Percentiles rank a stretch among this genome's conserved stretches.
Conservation (phyloP, 2,888 invertebrate species). For the Nephrotoma flavescens region DNA sequence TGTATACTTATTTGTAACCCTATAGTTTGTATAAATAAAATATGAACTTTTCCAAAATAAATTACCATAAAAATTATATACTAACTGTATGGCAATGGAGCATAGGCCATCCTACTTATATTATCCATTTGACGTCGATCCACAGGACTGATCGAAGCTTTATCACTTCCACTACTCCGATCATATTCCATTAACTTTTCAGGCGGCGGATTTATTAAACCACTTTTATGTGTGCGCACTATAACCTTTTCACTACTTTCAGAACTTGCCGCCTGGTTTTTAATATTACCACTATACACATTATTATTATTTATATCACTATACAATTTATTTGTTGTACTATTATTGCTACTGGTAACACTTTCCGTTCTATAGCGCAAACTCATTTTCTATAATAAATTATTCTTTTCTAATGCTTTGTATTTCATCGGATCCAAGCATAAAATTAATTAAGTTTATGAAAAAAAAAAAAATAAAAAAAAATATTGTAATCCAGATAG, state of each 20-base stretch:
- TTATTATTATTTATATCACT: background rate
- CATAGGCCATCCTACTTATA: slow-evolving; percentile 35
- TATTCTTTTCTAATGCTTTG: background rate
- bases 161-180: background rate
- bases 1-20: too few relatives aligned
- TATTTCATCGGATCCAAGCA: background rate
- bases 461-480: background rate
- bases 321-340: background rate
- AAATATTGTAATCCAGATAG: background rate
- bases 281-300: background rate
- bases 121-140: background rate
- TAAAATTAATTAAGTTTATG: background rate
- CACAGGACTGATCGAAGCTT: background rate
- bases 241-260: background rate
- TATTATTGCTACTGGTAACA: background rate
- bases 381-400: background rate
- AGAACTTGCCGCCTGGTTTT: background rate
- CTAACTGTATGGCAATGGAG: slow-evolving; percentile 65
- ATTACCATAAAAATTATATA: slow-evolving; percentile 22
- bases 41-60: too few relatives aligned
- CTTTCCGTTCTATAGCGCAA: background rate
- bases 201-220: background rate
- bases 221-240: background rate
- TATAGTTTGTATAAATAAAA: too few relatives aligned
- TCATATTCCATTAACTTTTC: background rate